Percentiles rank a stretch among this genome's conserved stretches.
These are phyloP conservation scores for Antheraea assamensis DNA, from an alignment of 2,888 invertebrate species.

Conservation along the genomic window DNA sequence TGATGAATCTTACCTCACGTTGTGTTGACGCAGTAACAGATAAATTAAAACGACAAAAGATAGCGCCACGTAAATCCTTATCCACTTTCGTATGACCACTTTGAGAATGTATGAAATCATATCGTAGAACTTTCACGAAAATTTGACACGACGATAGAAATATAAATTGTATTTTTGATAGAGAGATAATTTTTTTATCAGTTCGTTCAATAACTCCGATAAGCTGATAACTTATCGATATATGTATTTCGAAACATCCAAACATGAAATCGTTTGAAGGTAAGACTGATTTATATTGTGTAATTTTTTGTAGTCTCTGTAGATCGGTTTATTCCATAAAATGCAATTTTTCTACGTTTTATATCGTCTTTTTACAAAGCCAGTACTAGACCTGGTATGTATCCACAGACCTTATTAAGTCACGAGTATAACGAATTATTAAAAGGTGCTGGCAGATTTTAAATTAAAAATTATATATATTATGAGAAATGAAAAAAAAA, in stretches of 20 bases:
- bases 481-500: too few species aligned
- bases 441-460: too few species aligned
- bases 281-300: neutral
- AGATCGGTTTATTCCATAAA: neutral
- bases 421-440: too few species aligned
- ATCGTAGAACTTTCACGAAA: conserved; percentile 57
- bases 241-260: neutral
- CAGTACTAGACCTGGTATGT: too few species aligned
- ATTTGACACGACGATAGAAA: conserved; percentile 7
- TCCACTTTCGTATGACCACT: conserved; percentile 48
- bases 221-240: conserved; percentile 3
- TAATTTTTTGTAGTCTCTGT: neutral
- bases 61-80: conserved; percentile 45
- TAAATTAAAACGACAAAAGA: conserved; percentile 43
- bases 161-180: conserved; percentile 6
- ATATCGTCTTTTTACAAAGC: too few species aligned
- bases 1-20: conserved; percentile 3
- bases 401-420: too few species aligned
- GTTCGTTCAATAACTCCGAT: neutral
- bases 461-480: too few species aligned
- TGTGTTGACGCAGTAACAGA: conserved; percentile 29
- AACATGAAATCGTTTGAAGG: conserved; percentile 8
- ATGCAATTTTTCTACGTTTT: neutral
- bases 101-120: conserved; percentile 47
- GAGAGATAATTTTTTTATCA: conserved; percentile 6